Evolutionary conservation across 2,797 vertebrate genomes (phyloP).

Genomic region (Morelia viridis): DNA sequence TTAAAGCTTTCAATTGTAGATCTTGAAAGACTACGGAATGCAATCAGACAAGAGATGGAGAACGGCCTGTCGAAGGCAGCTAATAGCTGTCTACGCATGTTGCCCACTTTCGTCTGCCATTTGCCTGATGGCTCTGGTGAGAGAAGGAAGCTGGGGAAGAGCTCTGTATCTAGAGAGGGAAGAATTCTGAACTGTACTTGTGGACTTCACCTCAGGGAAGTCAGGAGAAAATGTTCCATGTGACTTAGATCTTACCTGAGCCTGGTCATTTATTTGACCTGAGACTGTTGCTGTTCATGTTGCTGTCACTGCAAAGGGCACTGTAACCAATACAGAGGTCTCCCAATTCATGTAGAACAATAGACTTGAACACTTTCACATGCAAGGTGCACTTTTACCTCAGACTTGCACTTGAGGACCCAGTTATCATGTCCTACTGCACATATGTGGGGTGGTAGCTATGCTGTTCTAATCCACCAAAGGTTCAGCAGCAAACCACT

Average conservation of each 20-base stretch:
- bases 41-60: constrained; percentile 75
- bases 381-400: neutral
- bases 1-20: constrained; percentile 45
- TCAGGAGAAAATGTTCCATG: neutral
- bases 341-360: neutral
- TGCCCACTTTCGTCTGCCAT: constrained; percentile 71
- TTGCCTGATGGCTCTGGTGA: constrained; percentile 74
- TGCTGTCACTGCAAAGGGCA: neutral
- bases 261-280: neutral
- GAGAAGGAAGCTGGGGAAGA: constrained; percentile 6
- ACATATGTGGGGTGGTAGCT: neutral
- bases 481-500: neutral
- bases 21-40: constrained; percentile 59
- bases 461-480: neutral
- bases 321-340: neutral
- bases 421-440: neutral
- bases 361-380: neutral
- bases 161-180: neutral
- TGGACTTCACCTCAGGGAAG: neutral
- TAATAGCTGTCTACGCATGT: constrained; percentile 70
- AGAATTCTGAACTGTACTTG: neutral
- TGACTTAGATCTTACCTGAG: neutral
- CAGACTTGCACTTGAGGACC: neutral
- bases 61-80: constrained; percentile 62
- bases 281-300: neutral